phyloP scores from a whole-genome alignment of 2,888 invertebrate species.

The Euplexia lucipara region DNA sequence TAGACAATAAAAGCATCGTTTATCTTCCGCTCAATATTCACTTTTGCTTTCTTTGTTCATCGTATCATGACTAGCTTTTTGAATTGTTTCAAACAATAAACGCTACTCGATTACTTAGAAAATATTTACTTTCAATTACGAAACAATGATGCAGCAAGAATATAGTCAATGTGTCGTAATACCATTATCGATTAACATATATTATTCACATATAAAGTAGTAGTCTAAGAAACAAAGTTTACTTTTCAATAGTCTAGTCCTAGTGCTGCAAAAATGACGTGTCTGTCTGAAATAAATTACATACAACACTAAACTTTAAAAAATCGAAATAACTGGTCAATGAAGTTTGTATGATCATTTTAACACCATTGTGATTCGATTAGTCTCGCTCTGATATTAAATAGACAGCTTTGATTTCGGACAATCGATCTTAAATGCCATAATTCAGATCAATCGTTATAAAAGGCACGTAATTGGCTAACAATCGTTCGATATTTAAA shows the following conservation, averaged over 20 bases:
- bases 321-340: slow-evolving; percentile 61
- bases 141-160: slow-evolving; percentile 66
- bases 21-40: slow-evolving; percentile 61
- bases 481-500: slow-evolving; percentile 57
- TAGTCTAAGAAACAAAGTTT: neutral
- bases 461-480: slow-evolving; percentile 61
- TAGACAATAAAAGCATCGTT: slow-evolving; percentile 53
- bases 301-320: slow-evolving; percentile 44
- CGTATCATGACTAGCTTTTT: slow-evolving; percentile 73
- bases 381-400: slow-evolving; percentile 78
- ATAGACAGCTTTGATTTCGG: slow-evolving; percentile 74
- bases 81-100: slow-evolving; percentile 71
- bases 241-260: neutral
- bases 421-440: slow-evolving; percentile 72
- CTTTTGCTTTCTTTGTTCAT: slow-evolving; percentile 70
- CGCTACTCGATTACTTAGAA: slow-evolving; percentile 64
- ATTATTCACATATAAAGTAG: slow-evolving; percentile 26
- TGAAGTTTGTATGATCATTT: slow-evolving; percentile 65
- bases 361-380: slow-evolving; percentile 73
- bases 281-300: slow-evolving; percentile 33
- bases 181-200: slow-evolving; percentile 14
- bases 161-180: slow-evolving; percentile 19
- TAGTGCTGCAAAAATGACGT: too few relatives aligned
- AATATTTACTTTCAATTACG: slow-evolving; percentile 75
- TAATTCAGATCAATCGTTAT: slow-evolving; percentile 67